phyloP scores from a whole-genome alignment of 2,888 invertebrate species.

The Hedya salicella region DNA sequence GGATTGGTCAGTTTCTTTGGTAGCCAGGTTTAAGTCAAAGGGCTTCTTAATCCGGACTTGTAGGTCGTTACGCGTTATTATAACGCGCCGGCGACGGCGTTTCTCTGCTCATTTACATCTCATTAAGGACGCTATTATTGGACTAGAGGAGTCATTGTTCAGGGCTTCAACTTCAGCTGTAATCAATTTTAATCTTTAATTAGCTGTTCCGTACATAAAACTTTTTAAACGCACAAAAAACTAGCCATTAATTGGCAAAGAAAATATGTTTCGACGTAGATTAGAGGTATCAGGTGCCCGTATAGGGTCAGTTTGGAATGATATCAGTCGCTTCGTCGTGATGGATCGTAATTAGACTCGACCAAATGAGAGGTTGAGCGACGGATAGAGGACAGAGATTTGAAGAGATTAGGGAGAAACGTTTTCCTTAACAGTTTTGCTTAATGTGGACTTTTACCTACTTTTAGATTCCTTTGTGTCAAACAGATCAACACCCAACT shows the following conservation, averaged over 20 bases:
- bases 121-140: constrained; percentile 83
- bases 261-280: not conserved
- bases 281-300: constrained; percentile 46
- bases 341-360: constrained; percentile 73
- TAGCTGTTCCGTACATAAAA: not conserved
- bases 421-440: not conserved
- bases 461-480: not conserved
- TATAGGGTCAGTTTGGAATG: constrained; percentile 58
- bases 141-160: constrained; percentile 65
- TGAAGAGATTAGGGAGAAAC: constrained; percentile 17
- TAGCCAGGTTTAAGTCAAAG: constrained; percentile 81
- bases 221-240: not conserved
- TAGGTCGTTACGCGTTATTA: constrained; percentile 86
- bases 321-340: constrained; percentile 59
- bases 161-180: constrained; percentile 50
- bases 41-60: constrained; percentile 86
- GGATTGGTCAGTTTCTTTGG: constrained; percentile 69
- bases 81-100: constrained; percentile 81
- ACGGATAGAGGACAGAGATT: constrained; percentile 44
- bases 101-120: constrained; percentile 85
- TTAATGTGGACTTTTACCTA: not conserved
- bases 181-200: constrained; percentile 28
- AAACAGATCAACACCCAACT: not conserved
- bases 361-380: constrained; percentile 54
- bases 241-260: not conserved